These are phyloP conservation scores for Yponomeuta cagnagella DNA, from an alignment of 2,888 invertebrate species.

Conservation along the genomic window DNA sequence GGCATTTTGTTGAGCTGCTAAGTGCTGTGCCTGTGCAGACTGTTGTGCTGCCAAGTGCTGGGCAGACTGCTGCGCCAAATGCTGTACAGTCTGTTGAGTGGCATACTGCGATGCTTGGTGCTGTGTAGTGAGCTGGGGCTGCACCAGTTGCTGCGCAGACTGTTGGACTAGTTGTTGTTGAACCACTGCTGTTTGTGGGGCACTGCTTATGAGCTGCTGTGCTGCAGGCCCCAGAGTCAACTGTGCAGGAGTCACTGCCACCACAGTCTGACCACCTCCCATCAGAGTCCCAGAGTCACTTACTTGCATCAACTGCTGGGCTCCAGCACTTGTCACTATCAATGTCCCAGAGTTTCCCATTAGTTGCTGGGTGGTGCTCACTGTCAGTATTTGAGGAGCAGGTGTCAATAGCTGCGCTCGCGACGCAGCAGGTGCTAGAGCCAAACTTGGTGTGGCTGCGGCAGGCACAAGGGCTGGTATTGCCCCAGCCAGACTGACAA, in stretches of 20 bases:
- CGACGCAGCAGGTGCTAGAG: constrained; percentile 63
- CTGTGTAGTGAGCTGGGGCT: constrained; percentile 44
- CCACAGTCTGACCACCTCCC: constrained; percentile 68
- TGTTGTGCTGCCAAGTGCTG: constrained; percentile 43
- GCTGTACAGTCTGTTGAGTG: constrained; percentile 49
- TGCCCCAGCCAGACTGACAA: constrained; percentile 63
- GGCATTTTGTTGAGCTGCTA: constrained; percentile 26
- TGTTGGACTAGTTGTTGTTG: constrained; percentile 57
- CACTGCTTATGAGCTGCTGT: constrained; percentile 44
- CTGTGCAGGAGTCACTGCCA: constrained; percentile 65
- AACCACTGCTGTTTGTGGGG: constrained; percentile 55
- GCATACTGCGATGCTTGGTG: constrained; percentile 29
- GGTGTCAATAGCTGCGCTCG: constrained; percentile 64
- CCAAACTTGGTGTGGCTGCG: constrained; percentile 54
- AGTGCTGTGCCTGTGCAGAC: constrained; percentile 47
- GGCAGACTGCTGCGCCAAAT: constrained; percentile 45
- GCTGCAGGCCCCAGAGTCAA: constrained; percentile 49
- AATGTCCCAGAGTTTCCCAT: constrained; percentile 66
- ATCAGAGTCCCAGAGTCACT: constrained; percentile 69
- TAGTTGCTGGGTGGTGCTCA: constrained; percentile 67
- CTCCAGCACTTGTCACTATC: constrained; percentile 69
- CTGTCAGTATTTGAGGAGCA: constrained; percentile 64
- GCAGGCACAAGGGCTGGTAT: constrained; percentile 61
- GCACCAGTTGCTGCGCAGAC: constrained; percentile 59
- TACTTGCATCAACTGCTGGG: constrained; percentile 69